Percentiles rank a stretch among this genome's conserved stretches.
These are phyloP conservation scores for Passer domesticus DNA, from an alignment of 2,113 vertebrate genomes.

Conservation along the genomic window DNA sequence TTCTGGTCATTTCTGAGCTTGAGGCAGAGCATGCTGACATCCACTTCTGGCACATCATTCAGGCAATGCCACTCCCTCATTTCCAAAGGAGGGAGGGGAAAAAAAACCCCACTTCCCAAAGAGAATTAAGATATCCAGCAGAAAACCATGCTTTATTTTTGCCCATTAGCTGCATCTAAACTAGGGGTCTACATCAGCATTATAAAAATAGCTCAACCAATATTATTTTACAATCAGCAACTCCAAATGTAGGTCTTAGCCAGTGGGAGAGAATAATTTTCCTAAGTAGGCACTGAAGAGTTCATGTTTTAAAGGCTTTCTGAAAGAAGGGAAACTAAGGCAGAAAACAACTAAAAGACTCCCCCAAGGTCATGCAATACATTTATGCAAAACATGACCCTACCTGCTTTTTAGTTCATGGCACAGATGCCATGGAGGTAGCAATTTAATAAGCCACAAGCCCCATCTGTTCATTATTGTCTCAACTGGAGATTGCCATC, in stretches of 20 bases:
- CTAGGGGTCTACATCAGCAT: background rate
- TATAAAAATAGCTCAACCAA: conserved; percentile 4
- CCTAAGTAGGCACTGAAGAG: background rate
- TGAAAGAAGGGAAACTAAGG: background rate
- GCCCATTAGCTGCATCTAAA: background rate
- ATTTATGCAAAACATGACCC: conserved; percentile 10
- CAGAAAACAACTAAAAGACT: background rate
- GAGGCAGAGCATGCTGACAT: background rate
- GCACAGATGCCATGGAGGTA: conserved; percentile 36
- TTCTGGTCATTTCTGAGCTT: background rate
- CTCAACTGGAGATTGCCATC: conserved; percentile 41
- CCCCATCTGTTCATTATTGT: conserved; percentile 57
- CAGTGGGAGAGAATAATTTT: background rate
- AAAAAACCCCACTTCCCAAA: background rate
- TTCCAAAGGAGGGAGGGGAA: fast-evolving
- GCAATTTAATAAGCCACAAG: conserved; percentile 46
- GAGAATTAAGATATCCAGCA: background rate
- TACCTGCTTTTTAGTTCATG: background rate
- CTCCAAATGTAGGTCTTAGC: conserved; percentile 9
- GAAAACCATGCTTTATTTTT: background rate
- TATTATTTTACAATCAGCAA: background rate
- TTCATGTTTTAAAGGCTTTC: background rate
- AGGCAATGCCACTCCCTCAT: background rate
- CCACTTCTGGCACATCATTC: background rate
- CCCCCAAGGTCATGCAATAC: background rate